Percentiles rank a stretch among this genome's conserved stretches.
Conservation (phyloP, 30 jellyfish, hydroid and myxozoan genomes). For the Sanderia malayensis region DNA sequence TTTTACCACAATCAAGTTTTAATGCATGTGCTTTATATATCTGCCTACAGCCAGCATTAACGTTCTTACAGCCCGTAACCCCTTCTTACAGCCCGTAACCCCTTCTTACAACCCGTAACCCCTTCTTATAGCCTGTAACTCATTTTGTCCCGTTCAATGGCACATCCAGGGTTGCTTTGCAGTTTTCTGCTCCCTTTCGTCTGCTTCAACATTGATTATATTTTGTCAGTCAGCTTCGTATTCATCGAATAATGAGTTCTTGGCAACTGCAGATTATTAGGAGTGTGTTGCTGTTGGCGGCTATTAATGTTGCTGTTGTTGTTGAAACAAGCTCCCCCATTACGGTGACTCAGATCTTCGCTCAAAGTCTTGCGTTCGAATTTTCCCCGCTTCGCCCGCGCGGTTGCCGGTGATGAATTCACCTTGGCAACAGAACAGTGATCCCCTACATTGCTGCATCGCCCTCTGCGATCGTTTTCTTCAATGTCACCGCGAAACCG, state of each 20-base stretch:
- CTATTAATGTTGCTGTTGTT: background rate
- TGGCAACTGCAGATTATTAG: background rate
- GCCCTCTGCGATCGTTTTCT: slow-evolving; percentile 8
- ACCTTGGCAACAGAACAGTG: slow-evolving; percentile 11
- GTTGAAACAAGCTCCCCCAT: background rate
- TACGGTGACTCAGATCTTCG: background rate
- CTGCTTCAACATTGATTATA: too few species aligned
- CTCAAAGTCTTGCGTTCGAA: slow-evolving; percentile 29
- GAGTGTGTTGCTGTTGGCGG: background rate
- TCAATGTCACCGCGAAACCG: slow-evolving; percentile 48
- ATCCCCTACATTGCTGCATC: background rate
- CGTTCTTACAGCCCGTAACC: too few species aligned
- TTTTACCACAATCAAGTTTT: too few species aligned
- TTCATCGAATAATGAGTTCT: background rate
- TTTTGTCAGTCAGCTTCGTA: background rate
- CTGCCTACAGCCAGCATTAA: too few species aligned
- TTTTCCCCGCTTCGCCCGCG: slow-evolving; percentile 34
- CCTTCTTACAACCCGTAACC: too few species aligned
- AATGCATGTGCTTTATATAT: too few species aligned
- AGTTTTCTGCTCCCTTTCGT: too few species aligned
- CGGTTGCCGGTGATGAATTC: slow-evolving; percentile 10
- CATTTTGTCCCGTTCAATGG: too few species aligned
- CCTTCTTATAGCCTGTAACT: too few species aligned
- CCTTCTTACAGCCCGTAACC: too few species aligned
- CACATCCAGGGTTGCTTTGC: too few species aligned